phyloP scores from a whole-genome alignment of 2,113 vertebrate species.

The Lonchura striata region DNA sequence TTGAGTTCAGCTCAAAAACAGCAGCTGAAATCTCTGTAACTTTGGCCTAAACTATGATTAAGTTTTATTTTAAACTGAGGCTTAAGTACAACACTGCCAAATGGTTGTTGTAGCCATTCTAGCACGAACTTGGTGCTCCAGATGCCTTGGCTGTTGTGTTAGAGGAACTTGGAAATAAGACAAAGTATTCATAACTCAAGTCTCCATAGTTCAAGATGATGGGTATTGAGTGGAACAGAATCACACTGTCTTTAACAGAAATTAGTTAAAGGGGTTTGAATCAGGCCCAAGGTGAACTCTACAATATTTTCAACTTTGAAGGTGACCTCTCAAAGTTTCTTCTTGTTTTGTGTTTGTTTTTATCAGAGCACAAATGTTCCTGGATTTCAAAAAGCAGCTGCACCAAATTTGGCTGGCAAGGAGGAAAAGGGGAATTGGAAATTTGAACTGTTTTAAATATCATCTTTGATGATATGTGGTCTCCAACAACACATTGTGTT shows the following conservation, averaged over 20 bases:
- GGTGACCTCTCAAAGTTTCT: background rate
- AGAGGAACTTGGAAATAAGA: background rate
- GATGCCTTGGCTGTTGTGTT: background rate
- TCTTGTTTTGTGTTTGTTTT: background rate
- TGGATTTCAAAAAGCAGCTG: background rate
- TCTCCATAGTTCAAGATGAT: background rate
- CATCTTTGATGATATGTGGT: background rate
- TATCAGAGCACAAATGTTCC: background rate
- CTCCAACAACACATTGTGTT: background rate
- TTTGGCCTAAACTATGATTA: background rate
- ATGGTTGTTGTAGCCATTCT: background rate
- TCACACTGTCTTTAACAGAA: background rate
- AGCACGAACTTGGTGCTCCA: background rate
- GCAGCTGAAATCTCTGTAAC: background rate
- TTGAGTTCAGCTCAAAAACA: background rate
- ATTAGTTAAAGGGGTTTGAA: background rate
- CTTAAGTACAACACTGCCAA: background rate
- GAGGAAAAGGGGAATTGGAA: background rate
- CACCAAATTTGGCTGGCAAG: background rate
- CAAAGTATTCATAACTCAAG: background rate
- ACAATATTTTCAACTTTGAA: background rate
- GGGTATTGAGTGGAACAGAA: background rate
- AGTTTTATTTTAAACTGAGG: background rate
- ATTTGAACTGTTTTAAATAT: background rate
- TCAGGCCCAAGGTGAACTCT: background rate